A percentile compares a stretch with the other conserved stretches of the same genome.
phyloP scores from a whole-genome alignment of 2,888 invertebrate species.

The Sinelater perroti region DNA sequence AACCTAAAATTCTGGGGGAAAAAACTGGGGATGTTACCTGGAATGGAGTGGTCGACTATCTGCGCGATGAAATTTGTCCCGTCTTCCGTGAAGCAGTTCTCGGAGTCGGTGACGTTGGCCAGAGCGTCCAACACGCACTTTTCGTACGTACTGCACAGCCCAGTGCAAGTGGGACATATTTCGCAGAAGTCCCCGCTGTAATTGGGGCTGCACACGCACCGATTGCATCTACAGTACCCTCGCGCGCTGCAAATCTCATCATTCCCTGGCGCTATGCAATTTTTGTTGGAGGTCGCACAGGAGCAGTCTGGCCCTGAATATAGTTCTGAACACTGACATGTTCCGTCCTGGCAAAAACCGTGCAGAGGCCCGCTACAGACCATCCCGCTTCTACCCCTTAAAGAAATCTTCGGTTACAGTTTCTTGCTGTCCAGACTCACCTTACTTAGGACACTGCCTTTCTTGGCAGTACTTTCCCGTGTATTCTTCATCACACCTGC shows the following conservation, averaged over 20 bases:
- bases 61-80: constrained; percentile 29
- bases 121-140: constrained; percentile 54
- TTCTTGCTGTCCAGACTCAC: no score
- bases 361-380: constrained; percentile 65
- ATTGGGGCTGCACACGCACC: constrained; percentile 48
- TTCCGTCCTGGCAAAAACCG: constrained; percentile 80
- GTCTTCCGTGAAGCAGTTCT: constrained; percentile 23
- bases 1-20: no score
- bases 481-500: constrained; percentile 71
- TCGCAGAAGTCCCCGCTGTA: constrained; percentile 66
- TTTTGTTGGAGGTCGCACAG: constrained; percentile 63
- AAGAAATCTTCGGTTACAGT: no score
- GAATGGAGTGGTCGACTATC: not conserved
- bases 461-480: constrained; percentile 72
- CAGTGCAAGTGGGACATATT: constrained; percentile 63
- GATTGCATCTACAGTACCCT: constrained; percentile 81
- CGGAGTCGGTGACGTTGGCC: constrained; percentile 20
- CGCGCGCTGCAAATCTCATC: constrained; percentile 72
- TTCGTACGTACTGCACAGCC: constrained; percentile 64
- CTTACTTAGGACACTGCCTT: constrained; percentile 66
- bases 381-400: constrained; percentile 51
- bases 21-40: no score
- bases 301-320: constrained; percentile 69
- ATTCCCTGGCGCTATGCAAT: constrained; percentile 65
- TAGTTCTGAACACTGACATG: constrained; percentile 71